phyloP scores from a whole-genome alignment of 2,113 vertebrate species.

The Hoplias malabaricus region DNA sequence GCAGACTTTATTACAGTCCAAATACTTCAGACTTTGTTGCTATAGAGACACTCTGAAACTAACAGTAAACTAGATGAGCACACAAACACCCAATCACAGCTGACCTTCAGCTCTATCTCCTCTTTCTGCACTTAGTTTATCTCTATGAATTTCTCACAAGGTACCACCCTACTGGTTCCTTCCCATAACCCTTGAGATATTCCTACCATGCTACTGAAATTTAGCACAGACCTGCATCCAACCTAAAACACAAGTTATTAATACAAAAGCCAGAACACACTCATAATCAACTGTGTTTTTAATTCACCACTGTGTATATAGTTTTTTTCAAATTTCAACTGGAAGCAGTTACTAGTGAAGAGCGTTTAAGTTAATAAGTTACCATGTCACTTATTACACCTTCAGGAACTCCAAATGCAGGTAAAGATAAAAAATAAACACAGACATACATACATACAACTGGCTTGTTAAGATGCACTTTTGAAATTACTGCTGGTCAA shows the following conservation, averaged over 20 bases:
- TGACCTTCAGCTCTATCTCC: slow-evolving; percentile 41
- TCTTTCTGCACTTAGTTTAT: slow-evolving; percentile 12
- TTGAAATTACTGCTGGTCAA: background rate
- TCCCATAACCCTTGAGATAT: background rate
- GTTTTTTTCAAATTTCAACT: background rate
- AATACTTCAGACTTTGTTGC: slow-evolving; percentile 22
- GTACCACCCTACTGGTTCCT: background rate
- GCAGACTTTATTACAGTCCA: background rate
- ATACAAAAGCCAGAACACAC: background rate
- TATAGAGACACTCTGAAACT: slow-evolving; percentile 26
- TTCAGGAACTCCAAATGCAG: too few species aligned
- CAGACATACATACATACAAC: too few species aligned
- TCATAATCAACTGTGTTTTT: background rate
- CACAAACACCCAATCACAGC: slow-evolving; percentile 13
- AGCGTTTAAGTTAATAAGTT: background rate
- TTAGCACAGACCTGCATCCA: background rate
- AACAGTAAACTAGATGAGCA: slow-evolving; percentile 17
- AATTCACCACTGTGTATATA: background rate
- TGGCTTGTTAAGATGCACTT: background rate
- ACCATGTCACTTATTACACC: background rate
- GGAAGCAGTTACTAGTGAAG: background rate
- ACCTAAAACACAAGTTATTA: background rate
- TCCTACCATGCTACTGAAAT: background rate
- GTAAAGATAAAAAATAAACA: too few species aligned
- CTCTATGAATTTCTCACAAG: background rate